Evolutionary conservation across 64 coral and sea anemone genomes (phyloP), one percentile per base, ranked within the genome.

Genomic region (Dendrophyllia cribrosa): DNA sequence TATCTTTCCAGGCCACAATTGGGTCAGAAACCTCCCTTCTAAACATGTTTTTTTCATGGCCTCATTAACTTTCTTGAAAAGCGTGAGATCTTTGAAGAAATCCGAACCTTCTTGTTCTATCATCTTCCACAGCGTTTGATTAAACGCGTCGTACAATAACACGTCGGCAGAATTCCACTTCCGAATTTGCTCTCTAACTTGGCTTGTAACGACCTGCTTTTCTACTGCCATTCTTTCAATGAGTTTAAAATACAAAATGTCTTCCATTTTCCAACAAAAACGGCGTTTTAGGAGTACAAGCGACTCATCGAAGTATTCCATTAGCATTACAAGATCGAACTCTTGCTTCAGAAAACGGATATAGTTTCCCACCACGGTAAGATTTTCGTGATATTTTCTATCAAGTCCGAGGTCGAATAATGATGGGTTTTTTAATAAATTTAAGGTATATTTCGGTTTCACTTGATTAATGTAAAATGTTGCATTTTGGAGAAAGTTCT

Each of bases 291-390:
- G 70, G 19, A 97, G 95, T 5, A 97, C 82, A 16, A 97, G 43
- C 3, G 95, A 97, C 59, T 97, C 95, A 43, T 93, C 86, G 21
- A 97, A 97, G 51, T 97, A 91, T 62, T 97, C 95, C 70, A 71
- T 93, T 14, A 97, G 66, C 83, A 97, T 68, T 23, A 97, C 92
- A 0, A 97, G 67, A 13, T 94, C 86, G 34, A 97, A 97, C 46
- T 93, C 75, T 22, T 61, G 79, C n/a, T 93, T 66, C 4, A 97
- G 47, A 4, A 77, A 79, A 3, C 53, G 22, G n/a, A 97, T 91
- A 56, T 82, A 89, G 3, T 52, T 70, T 34, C 46, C 76, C 7
- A 91, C 77, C 23, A 70, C 6, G 6, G 17, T 19, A 8, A 51
- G 1, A 17, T 94, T 26, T 16, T 67, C 74, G 15, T 87, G 46